phyloP scores from a whole-genome alignment of 2,888 invertebrate genomes.

The Hydrotaea diabolus region DNA sequence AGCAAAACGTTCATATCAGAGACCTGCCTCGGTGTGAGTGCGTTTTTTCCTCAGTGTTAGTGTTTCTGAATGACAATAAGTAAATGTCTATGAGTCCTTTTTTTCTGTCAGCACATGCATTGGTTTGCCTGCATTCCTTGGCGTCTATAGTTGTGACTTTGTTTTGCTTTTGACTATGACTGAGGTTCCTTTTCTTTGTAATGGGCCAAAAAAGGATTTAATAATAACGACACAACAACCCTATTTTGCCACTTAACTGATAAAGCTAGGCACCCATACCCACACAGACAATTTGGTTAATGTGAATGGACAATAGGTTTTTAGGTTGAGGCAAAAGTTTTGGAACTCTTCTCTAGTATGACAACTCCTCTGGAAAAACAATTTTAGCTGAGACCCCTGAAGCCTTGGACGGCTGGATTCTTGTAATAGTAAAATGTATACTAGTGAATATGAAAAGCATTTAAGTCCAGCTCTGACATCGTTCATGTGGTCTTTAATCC shows the following conservation, averaged over 20 bases:
- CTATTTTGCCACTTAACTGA: constrained; percentile 41
- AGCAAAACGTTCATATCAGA: constrained; percentile 49
- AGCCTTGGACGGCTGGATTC: too few species aligned
- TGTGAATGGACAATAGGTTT: too few species aligned
- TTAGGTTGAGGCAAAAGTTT: too few species aligned
- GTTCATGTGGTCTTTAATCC: too few species aligned
- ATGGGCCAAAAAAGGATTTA: not conserved
- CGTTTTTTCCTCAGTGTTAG: not conserved
- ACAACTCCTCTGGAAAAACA: too few species aligned
- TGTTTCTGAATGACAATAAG: not conserved
- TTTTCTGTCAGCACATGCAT: not conserved
- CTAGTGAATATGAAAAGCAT: too few species aligned
- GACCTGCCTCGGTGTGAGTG: constrained; percentile 25
- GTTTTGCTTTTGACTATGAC: not conserved
- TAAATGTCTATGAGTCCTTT: not conserved
- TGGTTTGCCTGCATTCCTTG: not conserved
- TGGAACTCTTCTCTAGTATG: too few species aligned
- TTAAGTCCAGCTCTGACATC: too few species aligned
- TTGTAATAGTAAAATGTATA: too few species aligned
- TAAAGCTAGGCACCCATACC: constrained; percentile 25
- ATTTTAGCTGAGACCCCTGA: too few species aligned
- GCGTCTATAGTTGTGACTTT: not conserved
- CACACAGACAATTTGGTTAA: too few species aligned
- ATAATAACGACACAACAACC: constrained; percentile 27
- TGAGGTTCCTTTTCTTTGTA: not conserved